Conservation (phyloP, 2,113 vertebrate species). For the Entelurus aequoreus region DNA sequence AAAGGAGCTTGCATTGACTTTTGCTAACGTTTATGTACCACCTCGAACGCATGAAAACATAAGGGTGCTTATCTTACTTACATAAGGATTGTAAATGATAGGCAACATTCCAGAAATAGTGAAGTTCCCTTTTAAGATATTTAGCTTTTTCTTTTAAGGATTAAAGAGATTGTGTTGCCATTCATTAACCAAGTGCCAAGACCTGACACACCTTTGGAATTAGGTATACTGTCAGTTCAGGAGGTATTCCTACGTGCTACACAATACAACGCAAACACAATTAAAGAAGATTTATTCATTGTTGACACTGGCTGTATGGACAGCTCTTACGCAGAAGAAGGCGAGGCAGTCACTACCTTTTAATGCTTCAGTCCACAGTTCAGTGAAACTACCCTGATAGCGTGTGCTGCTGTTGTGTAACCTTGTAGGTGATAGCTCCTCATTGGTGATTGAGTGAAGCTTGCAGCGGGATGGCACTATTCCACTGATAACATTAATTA, state of each 20-base stretch:
- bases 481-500: background rate
- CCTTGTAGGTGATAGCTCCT: background rate
- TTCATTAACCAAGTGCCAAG: background rate
- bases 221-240: background rate
- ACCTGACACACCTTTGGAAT: background rate
- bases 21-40: too few species aligned
- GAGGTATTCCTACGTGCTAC: background rate
- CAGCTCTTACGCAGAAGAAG: too few species aligned
- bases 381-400: background rate
- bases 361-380: background rate
- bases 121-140: too few species aligned
- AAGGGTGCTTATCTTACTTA: too few species aligned
- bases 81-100: too few species aligned
- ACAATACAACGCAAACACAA: background rate
- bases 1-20: too few species aligned
- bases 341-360: background rate
- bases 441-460: background rate
- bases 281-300: background rate
- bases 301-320: conserved; percentile 9
- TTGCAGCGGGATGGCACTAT: too few species aligned
- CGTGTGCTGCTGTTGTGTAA: background rate
- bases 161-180: background rate
- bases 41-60: too few species aligned
- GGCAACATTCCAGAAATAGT: too few species aligned
- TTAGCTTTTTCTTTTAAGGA: background rate